Evolutionary conservation across 2,113 vertebrate species (phyloP).

Genomic region (Amphiprion ocellaris): DNA sequence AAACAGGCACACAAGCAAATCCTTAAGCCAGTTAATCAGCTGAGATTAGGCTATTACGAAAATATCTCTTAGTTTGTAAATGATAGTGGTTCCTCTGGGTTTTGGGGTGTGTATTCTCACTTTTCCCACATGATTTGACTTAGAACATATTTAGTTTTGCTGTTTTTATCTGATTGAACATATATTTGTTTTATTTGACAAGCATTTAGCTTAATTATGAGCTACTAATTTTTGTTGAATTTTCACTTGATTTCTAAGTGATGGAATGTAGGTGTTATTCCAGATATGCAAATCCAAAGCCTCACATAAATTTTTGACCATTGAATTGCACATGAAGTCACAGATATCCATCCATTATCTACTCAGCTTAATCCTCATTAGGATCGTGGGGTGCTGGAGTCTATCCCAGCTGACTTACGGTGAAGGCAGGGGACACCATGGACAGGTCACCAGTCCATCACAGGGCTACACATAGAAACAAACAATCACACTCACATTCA

Average conservation of each 20-base stretch:
- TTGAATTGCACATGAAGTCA: too few relatives aligned
- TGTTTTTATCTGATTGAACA: slow-evolving; percentile 1
- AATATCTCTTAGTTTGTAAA: background rate
- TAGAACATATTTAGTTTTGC: background rate
- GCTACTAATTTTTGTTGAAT: background rate
- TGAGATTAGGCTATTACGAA: background rate
- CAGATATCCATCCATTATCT: too few relatives aligned
- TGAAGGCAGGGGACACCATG: too few relatives aligned
- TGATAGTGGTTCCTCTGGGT: too few relatives aligned
- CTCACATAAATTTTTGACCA: background rate
- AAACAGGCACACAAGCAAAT: too few relatives aligned
- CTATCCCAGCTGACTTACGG: too few relatives aligned
- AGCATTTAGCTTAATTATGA: background rate
- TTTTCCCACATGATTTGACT: background rate
- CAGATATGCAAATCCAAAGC: background rate
- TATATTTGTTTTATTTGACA: background rate
- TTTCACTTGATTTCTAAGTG: background rate
- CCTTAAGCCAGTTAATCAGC: background rate
- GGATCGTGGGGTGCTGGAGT: too few relatives aligned
- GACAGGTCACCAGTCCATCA: too few relatives aligned
- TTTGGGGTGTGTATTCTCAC: background rate
- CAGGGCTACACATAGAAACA: too few relatives aligned
- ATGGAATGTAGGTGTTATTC: background rate
- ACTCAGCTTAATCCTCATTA: too few relatives aligned
- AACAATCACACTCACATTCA: too few relatives aligned